Evolutionary conservation across 2,113 vertebrate species (phyloP).

Genomic region (Acanthisitta chloris): DNA sequence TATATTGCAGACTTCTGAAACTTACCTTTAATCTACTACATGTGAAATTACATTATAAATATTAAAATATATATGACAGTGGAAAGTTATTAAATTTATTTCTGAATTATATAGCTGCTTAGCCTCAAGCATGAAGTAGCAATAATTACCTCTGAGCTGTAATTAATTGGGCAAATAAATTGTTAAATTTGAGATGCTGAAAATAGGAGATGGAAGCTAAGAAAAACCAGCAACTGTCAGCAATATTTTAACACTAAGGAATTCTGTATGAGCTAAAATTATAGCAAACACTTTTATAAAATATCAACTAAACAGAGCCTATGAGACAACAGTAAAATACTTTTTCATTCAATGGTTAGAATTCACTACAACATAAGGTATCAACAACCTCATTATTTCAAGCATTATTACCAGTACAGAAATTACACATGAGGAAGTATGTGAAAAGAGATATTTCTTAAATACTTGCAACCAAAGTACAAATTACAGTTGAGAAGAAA

Average conservation of each 20-base stretch:
- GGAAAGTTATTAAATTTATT: background rate
- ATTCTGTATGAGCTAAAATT: background rate
- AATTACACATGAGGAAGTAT: background rate
- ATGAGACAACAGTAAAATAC: background rate
- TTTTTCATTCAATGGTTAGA: background rate
- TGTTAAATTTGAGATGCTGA: background rate
- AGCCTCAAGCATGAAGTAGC: background rate
- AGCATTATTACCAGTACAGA: background rate
- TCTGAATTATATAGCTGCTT: background rate
- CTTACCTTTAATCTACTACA: background rate
- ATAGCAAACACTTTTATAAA: background rate
- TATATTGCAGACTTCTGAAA: background rate
- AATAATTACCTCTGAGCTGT: background rate
- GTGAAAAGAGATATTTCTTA: background rate
- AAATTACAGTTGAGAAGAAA: background rate
- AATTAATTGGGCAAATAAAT: conserved; percentile 1
- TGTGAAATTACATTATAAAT: conserved; percentile 9
- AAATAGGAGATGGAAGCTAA: background rate
- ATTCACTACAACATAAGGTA: background rate
- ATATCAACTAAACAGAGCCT: background rate
- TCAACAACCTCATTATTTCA: background rate
- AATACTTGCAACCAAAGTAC: background rate
- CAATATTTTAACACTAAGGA: background rate
- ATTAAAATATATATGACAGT: background rate
- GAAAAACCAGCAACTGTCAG: background rate